phyloP scores from a whole-genome alignment of 2,888 invertebrate species.

The Cerceris ruficornis region DNA sequence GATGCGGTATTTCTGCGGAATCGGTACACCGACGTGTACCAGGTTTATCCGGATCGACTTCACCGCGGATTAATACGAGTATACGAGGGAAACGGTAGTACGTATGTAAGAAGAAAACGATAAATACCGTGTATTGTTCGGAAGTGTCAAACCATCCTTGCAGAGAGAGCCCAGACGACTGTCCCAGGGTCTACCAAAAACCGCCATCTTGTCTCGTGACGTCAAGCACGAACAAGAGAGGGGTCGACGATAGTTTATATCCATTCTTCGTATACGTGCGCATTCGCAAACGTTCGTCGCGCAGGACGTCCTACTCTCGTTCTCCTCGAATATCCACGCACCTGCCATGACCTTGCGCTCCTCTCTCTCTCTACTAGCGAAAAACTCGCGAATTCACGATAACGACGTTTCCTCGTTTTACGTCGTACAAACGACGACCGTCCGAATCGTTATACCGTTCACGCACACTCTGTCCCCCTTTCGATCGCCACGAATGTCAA shows the following conservation, averaged over 20 bases:
- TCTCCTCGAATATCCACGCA: conserved; percentile 34
- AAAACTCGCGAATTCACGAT: not conserved
- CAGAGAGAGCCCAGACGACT: conserved; percentile 19
- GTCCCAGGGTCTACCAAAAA: conserved; percentile 51
- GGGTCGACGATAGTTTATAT: conserved; percentile 36
- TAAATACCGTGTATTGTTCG: conserved; percentile 9
- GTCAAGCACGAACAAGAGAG: conserved; percentile 37
- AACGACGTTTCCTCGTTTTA: conserved; percentile 3
- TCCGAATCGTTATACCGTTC: not conserved
- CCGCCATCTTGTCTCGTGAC: conserved; percentile 61
- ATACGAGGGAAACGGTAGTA: not conserved
- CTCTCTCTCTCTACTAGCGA: not conserved
- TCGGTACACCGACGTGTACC: not conserved
- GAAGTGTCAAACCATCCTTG: conserved; percentile 22
- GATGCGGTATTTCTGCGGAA: not conserved
- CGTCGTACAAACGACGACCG: too few species aligned
- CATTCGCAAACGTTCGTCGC: conserved; percentile 35
- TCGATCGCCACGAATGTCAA: too few species aligned
- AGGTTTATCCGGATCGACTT: not conserved
- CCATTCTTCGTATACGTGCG: conserved; percentile 34
- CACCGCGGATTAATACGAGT: not conserved
- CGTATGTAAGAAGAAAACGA: not conserved
- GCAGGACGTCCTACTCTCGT: conserved; percentile 27
- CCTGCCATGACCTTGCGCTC: conserved; percentile 36
- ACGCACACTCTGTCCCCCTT: too few species aligned